Evolutionary conservation across 2,113 vertebrate species (phyloP).

Genomic region (Cricetomys ansorgei): DNA sequence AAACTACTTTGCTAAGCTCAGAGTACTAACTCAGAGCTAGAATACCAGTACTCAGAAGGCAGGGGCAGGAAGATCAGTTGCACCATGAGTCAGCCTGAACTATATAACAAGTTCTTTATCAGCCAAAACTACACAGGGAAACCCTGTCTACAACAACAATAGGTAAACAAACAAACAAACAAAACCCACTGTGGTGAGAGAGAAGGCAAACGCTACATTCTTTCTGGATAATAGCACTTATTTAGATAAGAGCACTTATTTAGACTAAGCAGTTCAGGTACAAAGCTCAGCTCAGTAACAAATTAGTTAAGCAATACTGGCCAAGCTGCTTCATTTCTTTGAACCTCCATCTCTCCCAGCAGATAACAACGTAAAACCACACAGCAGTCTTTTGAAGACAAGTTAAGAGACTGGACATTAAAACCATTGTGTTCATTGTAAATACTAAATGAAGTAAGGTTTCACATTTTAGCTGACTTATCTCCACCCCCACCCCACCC

Average conservation of each 20-base stretch:
- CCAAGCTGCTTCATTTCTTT: not conserved
- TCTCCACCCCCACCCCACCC: not conserved
- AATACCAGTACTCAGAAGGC: not conserved
- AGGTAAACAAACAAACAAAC: not conserved
- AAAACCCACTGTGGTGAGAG: not conserved
- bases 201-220: not conserved
- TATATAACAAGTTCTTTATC: not conserved
- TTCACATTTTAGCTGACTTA: not conserved
- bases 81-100: not conserved
- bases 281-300: not conserved
- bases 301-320: fast-evolving
- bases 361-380: not conserved
- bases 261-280: not conserved
- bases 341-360: not conserved
- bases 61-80: not conserved
- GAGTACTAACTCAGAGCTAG: not conserved
- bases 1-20: slow-evolving; percentile 1
- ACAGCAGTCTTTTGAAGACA: not conserved
- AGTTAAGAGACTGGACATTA: not conserved
- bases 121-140: not conserved
- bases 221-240: not conserved
- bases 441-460: not conserved
- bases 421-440: not conserved
- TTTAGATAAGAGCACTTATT: not conserved
- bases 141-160: not conserved